phyloP scores from a whole-genome alignment of 2,113 vertebrate genomes.

The Alaudala cheleensis region DNA sequence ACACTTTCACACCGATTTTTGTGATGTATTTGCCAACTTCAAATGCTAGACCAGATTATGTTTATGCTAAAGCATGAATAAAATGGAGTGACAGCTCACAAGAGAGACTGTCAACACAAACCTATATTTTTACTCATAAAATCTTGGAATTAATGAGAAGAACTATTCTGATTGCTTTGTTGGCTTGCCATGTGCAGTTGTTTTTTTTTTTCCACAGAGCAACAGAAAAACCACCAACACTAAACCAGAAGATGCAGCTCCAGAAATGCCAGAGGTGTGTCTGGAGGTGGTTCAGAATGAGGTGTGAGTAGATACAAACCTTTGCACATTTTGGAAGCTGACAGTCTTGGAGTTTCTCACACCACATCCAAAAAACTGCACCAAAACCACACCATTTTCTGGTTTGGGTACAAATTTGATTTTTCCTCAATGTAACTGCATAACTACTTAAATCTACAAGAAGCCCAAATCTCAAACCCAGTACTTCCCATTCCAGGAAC shows the following conservation, averaged over 20 bases:
- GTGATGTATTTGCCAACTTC: not conserved
- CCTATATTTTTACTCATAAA: not conserved
- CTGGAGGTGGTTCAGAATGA: not conserved
- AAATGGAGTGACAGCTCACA: not conserved
- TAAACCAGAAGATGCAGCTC: not conserved
- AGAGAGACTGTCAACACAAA: not conserved
- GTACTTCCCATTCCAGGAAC: not conserved
- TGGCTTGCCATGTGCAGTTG: not conserved
- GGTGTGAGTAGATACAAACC: not conserved
- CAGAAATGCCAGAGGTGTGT: not conserved
- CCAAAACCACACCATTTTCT: not conserved
- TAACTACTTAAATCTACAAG: not conserved
- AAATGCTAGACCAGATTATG: not conserved
- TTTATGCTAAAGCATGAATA: not conserved
- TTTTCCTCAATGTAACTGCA: not conserved
- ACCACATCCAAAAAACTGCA: not conserved
- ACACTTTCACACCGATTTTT: not conserved
- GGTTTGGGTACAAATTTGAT: not conserved
- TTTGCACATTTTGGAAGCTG: not conserved
- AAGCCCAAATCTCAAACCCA: not conserved
- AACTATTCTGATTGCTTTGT: not conserved
- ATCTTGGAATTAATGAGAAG: not conserved
- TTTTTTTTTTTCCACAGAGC: not conserved
- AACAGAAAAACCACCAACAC: not conserved
- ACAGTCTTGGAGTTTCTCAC: not conserved